These are phyloP conservation scores for Trissonchulus sp. DNA, from an alignment of 2,888 invertebrate genomes.

Conservation along the genomic window DNA sequence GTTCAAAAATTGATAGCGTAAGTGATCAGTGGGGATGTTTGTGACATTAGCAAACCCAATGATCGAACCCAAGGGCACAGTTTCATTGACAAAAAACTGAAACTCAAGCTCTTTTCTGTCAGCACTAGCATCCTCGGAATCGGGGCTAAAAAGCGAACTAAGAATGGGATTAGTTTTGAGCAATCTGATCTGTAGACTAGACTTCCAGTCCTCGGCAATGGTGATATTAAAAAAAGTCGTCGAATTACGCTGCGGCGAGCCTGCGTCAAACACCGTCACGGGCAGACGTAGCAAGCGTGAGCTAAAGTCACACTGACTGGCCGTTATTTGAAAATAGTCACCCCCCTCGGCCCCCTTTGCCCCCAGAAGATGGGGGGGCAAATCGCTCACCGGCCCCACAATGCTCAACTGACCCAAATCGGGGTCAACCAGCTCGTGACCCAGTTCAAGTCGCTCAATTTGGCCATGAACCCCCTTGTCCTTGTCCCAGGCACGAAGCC, in stretches of 20 bases:
- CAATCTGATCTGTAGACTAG: too few species aligned
- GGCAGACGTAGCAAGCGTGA: conserved; percentile 37
- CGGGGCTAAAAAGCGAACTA: too few species aligned
- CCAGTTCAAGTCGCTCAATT: conserved; percentile 65
- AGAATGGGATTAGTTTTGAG: neutral
- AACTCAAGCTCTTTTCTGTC: too few species aligned
- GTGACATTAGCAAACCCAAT: neutral
- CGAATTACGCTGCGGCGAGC: conserved; percentile 36
- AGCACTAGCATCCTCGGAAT: too few species aligned
- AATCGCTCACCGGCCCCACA: neutral
- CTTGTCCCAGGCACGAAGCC: conserved; percentile 56
- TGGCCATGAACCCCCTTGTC: conserved; percentile 74
- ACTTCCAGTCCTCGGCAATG: neutral
- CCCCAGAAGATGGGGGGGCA: neutral
- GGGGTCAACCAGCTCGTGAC: neutral
- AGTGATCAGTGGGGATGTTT: too few species aligned
- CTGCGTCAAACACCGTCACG: conserved; percentile 45
- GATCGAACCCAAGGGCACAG: conserved; percentile 1
- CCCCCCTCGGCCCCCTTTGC: neutral
- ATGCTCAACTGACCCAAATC: neutral
- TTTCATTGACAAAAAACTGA: conserved; percentile 17
- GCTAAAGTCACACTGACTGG: too few species aligned
- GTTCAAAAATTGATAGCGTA: too few species aligned
- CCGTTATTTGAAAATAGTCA: neutral
- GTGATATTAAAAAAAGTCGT: conserved; percentile 32